phyloP scores from a whole-genome alignment of 2,797 vertebrate species.

The Margarornis squamiger region DNA sequence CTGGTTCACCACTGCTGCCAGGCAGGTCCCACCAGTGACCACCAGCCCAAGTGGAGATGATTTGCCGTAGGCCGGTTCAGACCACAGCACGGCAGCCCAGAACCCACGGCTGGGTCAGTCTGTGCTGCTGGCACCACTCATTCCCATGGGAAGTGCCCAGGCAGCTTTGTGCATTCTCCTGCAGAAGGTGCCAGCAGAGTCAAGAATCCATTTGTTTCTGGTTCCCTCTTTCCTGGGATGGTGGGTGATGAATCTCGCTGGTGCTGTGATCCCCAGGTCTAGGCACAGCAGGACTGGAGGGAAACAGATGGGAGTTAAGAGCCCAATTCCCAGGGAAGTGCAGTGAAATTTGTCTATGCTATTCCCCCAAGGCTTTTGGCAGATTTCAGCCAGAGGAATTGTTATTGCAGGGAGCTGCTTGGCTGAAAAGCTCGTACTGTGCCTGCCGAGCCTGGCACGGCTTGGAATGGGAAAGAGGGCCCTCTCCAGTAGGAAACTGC shows the following conservation, averaged over 20 bases:
- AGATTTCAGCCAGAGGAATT: not conserved
- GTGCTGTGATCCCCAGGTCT: not conserved
- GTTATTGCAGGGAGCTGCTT: not conserved
- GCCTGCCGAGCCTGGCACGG: not conserved
- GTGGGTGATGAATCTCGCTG: accelerated
- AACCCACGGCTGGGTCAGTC: not conserved
- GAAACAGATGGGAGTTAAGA: constrained; percentile 11
- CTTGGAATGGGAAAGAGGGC: too few species aligned
- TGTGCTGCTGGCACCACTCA: accelerated
- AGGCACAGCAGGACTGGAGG: not conserved
- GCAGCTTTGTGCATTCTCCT: not conserved
- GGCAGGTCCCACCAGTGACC: not conserved
- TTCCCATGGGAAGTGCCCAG: not conserved
- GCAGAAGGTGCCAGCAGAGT: not conserved
- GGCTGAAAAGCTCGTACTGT: accelerated
- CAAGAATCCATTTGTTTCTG: not conserved
- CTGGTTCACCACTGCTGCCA: not conserved
- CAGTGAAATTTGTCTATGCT: not conserved
- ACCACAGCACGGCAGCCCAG: not conserved
- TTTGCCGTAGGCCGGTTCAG: not conserved
- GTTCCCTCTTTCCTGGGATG: not conserved
- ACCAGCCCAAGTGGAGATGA: not conserved
- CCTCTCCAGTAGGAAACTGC: not conserved
- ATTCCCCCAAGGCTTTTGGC: not conserved
- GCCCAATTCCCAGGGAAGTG: not conserved